Base-by-base conservation (phyloP, 2,113 vertebrate genomes). In the Crotophaga sulcirostris region DNA sequence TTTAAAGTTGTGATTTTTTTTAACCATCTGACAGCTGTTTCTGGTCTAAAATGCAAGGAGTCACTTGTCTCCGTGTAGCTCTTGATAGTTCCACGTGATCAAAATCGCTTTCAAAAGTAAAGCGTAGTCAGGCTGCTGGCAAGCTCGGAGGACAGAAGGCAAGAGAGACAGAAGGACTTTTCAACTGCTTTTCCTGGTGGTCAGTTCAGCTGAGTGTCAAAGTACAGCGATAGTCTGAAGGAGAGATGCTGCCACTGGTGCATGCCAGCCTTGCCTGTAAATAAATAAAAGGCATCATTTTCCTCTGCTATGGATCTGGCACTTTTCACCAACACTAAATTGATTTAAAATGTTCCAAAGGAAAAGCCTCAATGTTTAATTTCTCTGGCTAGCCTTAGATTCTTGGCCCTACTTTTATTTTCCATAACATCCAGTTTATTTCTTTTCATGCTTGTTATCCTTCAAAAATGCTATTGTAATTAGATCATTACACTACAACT, bases 231-330 rank as follows among this genome's bases (percentile, higher is more conserved):
- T 5, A 83, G 78, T 62, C 84, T 93, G 42, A 85, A 79, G 67
- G 69, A 69, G 82, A 85, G 81, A 83, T 69, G 49, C 74, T 91
- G 87, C 47, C 87, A 68, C 74, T 69, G 54, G 44, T 0, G 0
- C 64, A 91, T 23, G 47, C 81, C 91, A 93, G 62, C 31, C 70
- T 73, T 1, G 28, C 58, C 89, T 96, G 87, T 77, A 94, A 95
- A 93, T 94, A 83, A 96, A 90, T 77, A 95, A 89, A 95, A 91
- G 70, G 82, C 94, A 93, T 94, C 56, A 95, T 93, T 96, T 96
- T 97, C 67, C 84, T 96, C 89, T 70, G 62, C 87, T 88, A 47
- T 80, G 87, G 70, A 73, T 68, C 78, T 96, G 91, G 80, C 60
- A 51, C 56, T 81, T 94, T 84, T 85, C 24, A 77, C 42, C 75